Evolutionary conservation across 2,888 invertebrate genomes (phyloP).

Genomic region (Eurytoma adleriae): DNA sequence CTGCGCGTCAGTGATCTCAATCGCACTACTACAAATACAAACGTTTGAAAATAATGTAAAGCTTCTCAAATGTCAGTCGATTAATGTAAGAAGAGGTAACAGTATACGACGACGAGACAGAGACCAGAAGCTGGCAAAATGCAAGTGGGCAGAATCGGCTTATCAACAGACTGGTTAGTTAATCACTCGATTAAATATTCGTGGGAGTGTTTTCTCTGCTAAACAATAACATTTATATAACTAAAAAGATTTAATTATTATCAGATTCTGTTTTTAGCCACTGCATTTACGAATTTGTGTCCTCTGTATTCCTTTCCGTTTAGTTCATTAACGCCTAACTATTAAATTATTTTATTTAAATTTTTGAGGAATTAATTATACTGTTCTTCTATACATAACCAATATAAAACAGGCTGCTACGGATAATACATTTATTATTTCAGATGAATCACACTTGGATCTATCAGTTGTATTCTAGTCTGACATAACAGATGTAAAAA

Average conservation of each 20-base stretch:
- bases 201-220: neutral
- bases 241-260: neutral
- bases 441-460: conserved; percentile 39
- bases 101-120: neutral
- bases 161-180: conserved; percentile 45
- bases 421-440: conserved; percentile 10
- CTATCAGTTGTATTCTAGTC: conserved; percentile 15
- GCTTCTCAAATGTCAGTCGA: conserved; percentile 35
- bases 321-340: neutral
- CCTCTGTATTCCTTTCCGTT: neutral
- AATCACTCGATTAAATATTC: conserved; percentile 7
- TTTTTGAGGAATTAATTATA: neutral
- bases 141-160: conserved; percentile 22
- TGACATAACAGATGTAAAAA: conserved; percentile 48
- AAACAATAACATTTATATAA: neutral
- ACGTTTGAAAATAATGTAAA: conserved; percentile 21
- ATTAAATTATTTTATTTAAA: neutral
- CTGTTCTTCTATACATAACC: neutral
- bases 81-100: neutral
- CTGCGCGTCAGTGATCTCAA: conserved; percentile 14
- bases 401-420: neutral
- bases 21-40: neutral
- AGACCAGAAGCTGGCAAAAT: neutral
- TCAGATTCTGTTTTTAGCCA: conserved; percentile 7
- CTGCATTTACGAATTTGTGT: neutral